phyloP scores from a whole-genome alignment of 2,113 vertebrate species.

The Takifugu bimaculatus region DNA sequence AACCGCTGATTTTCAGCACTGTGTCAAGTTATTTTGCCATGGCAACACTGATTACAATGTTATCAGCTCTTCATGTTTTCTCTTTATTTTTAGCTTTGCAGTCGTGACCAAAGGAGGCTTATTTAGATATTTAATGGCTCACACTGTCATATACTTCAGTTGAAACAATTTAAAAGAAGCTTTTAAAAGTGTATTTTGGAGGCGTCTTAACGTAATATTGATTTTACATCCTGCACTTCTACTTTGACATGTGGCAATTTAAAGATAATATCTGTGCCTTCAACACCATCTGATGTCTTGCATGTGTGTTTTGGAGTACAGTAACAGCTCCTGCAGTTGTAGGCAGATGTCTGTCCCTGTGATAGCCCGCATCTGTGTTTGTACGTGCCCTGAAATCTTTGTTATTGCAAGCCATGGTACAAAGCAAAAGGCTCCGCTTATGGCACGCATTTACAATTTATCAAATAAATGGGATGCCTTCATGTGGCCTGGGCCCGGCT shows the following conservation, averaged over 20 bases:
- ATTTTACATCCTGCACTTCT: conserved; percentile 37
- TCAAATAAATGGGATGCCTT: conserved; percentile 77
- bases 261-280: conserved; percentile 57
- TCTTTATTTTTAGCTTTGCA: conserved; percentile 6
- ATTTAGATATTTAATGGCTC: background rate
- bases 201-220: conserved; percentile 34
- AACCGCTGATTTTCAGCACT: conserved; percentile 62
- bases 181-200: conserved; percentile 12
- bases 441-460: conserved; percentile 73
- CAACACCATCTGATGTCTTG: conserved; percentile 53
- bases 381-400: conserved; percentile 55
- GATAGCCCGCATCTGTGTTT: conserved; percentile 46
- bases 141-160: background rate
- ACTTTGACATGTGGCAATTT: conserved; percentile 36
- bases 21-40: conserved; percentile 61
- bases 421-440: conserved; percentile 68
- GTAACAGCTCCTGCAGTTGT: conserved; percentile 58
- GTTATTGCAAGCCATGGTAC: conserved; percentile 58
- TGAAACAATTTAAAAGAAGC: background rate
- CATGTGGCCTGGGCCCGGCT: conserved; percentile 63
- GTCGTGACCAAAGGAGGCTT: background rate
- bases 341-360: conserved; percentile 64
- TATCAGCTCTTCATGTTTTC: conserved; percentile 46
- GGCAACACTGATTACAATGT: conserved; percentile 62
- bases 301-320: conserved; percentile 52